Evolutionary conservation across 2,888 invertebrate species (phyloP).

Genomic region (Trypoxylon attenuatum): DNA sequence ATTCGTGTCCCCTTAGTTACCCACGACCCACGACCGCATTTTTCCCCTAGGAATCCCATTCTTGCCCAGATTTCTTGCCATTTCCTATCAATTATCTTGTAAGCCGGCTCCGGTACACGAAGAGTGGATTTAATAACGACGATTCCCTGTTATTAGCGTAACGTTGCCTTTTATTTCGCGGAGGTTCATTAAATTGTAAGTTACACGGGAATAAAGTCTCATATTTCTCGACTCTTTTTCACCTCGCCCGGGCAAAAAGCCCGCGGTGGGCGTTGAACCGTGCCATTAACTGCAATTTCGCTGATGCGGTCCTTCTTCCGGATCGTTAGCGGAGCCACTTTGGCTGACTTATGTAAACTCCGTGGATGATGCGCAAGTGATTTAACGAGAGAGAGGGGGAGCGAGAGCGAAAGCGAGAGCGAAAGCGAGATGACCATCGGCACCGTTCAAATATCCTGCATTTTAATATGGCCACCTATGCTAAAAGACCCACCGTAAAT

Average conservation of each 20-base stretch:
- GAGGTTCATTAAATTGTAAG: conserved; percentile 54
- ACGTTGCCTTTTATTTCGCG: conserved; percentile 40
- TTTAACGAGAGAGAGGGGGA: conserved; percentile 42
- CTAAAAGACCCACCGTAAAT: not conserved
- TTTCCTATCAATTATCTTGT: conserved; percentile 34
- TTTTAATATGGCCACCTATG: conserved; percentile 7
- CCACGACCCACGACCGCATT: conserved; percentile 10
- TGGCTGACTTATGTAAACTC: conserved; percentile 61
- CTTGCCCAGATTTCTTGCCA: conserved; percentile 1
- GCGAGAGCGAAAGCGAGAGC: not conserved
- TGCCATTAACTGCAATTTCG: conserved; percentile 65
- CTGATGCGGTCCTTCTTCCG: conserved; percentile 63
- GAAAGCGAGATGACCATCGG: conserved; percentile 22
- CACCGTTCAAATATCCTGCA: not conserved
- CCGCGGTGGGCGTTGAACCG: conserved; percentile 60
- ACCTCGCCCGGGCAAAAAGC: conserved; percentile 53
- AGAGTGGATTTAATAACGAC: conserved; percentile 44
- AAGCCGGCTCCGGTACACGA: conserved; percentile 12
- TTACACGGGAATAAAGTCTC: conserved; percentile 53
- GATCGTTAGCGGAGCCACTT: conserved; percentile 63
- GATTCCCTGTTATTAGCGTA: conserved; percentile 39
- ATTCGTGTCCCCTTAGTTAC: conserved; percentile 22
- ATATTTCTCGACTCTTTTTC: conserved; percentile 52
- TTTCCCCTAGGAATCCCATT: not conserved
- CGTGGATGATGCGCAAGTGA: conserved; percentile 53